Percentiles rank a stretch among this genome's conserved stretches.
These are phyloP conservation scores for Dromius quadrimaculatus DNA, from an alignment of 2,888 invertebrate species.

Conservation along the genomic window DNA sequence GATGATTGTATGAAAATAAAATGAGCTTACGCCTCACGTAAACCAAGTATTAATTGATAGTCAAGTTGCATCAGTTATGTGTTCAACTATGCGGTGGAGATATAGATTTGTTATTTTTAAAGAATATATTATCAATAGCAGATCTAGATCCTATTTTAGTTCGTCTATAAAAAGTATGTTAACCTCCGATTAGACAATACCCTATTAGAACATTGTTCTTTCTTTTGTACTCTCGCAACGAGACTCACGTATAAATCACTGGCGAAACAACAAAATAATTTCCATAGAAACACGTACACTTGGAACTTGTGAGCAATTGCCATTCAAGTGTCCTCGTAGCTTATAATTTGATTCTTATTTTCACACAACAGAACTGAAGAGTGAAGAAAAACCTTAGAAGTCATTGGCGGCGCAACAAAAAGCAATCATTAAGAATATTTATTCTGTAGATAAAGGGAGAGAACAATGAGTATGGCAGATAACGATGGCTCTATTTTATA, in stretches of 20 bases:
- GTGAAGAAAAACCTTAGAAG: no score
- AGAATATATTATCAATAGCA: no score
- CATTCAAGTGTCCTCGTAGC: constrained; percentile 38
- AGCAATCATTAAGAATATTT: constrained; percentile 36
- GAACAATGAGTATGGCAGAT: constrained; percentile 32
- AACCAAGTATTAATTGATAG: constrained; percentile 61
- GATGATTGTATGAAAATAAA: no score
- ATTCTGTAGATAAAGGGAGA: constrained; percentile 26
- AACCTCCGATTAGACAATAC: no score
- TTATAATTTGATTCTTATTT: constrained; percentile 48
- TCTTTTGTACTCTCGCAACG: constrained; percentile 28
- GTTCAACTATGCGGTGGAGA: constrained; percentile 62
- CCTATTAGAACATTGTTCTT: no score
- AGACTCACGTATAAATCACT: constrained; percentile 27
- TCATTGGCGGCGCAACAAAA: not conserved
- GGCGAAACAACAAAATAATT: constrained; percentile 35
- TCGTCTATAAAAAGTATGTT: no score
- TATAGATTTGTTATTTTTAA: no score
- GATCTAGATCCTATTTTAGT: no score
- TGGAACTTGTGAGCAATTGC: constrained; percentile 32
- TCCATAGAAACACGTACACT: constrained; percentile 39
- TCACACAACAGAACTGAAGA: constrained; percentile 39
- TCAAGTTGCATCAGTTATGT: constrained; percentile 63
- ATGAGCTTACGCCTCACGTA: constrained; percentile 63
- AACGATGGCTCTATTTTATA: constrained; percentile 42